Conservation (phyloP, 1,140 invertebrate genomes). For the Caenorhabditis inopinata region DNA sequence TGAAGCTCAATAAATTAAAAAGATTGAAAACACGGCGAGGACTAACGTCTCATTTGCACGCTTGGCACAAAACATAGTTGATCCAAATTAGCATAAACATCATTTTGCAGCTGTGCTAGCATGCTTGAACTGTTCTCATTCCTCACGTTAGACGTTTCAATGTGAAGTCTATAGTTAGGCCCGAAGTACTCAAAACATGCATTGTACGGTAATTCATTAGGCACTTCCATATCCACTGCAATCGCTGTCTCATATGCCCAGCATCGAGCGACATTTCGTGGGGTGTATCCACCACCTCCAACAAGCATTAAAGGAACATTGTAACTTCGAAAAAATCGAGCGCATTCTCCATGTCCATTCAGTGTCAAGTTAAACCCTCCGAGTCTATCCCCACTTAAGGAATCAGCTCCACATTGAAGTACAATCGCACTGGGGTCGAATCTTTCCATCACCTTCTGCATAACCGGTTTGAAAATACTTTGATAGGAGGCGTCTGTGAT, state of each 20-base stretch:
- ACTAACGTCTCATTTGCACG: conserved; percentile 43
- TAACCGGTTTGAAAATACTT: conserved; percentile 81
- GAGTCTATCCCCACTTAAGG: conserved; percentile 85
- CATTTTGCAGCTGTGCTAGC: conserved; percentile 39
- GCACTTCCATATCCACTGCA: conserved; percentile 74
- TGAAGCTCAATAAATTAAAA: conserved; percentile 58
- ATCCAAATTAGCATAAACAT: conserved; percentile 7
- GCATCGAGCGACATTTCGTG: conserved; percentile 91
- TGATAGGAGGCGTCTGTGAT: conserved; percentile 72
- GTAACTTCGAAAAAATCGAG: conserved; percentile 87
- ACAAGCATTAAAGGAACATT: conserved; percentile 88
- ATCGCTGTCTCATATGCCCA: conserved; percentile 98
- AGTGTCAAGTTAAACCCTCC: conserved; percentile 83
- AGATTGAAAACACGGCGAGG: not conserved
- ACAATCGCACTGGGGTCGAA: conserved; percentile 90
- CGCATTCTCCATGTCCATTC: conserved; percentile 79
- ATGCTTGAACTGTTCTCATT: not conserved
- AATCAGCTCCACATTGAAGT: conserved; percentile 94
- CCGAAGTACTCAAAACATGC: conserved; percentile 92
- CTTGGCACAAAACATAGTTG: not conserved
- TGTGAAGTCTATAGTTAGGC: conserved; percentile 86
- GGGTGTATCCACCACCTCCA: conserved; percentile 86
- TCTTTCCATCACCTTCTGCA: conserved; percentile 87
- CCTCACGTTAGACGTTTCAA: conserved; percentile 71
- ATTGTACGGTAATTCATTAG: conserved; percentile 45